phyloP scores from a whole-genome alignment of 2,113 vertebrate species.

The Pollimyrus isidori region DNA sequence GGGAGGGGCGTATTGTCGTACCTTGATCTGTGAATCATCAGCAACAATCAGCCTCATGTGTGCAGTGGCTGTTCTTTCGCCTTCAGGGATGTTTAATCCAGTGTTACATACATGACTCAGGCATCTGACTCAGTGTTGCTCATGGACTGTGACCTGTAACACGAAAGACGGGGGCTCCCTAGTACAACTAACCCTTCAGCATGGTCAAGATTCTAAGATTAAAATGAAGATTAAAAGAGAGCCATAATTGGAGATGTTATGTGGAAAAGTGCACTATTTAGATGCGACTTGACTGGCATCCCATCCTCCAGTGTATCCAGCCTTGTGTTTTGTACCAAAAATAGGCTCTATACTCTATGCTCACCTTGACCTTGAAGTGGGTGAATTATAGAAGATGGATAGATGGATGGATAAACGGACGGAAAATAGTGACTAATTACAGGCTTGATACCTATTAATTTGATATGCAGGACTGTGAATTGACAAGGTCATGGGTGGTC shows the following conservation, averaged over 20 bases:
- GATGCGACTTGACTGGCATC: background rate
- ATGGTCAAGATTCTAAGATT: background rate
- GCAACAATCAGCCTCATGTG: background rate
- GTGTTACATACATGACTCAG: background rate
- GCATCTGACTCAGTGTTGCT: background rate
- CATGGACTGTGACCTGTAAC: background rate
- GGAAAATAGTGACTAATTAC: background rate
- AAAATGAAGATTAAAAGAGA: background rate
- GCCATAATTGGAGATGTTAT: background rate
- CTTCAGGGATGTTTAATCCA: background rate
- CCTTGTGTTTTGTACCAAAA: background rate
- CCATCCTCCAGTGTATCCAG: background rate
- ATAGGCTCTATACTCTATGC: background rate
- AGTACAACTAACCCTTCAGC: background rate
- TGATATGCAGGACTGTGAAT: background rate
- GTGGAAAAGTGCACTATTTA: background rate
- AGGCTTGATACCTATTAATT: background rate
- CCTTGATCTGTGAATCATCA: background rate
- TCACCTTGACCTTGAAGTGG: background rate
- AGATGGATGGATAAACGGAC: background rate
- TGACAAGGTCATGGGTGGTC: background rate
- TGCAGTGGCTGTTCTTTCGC: background rate
- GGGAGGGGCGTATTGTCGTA: background rate
- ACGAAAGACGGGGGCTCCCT: background rate
- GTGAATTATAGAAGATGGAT: background rate